Conservation (phyloP, 2,888 invertebrate genomes). For the Cheilosia variabilis region DNA sequence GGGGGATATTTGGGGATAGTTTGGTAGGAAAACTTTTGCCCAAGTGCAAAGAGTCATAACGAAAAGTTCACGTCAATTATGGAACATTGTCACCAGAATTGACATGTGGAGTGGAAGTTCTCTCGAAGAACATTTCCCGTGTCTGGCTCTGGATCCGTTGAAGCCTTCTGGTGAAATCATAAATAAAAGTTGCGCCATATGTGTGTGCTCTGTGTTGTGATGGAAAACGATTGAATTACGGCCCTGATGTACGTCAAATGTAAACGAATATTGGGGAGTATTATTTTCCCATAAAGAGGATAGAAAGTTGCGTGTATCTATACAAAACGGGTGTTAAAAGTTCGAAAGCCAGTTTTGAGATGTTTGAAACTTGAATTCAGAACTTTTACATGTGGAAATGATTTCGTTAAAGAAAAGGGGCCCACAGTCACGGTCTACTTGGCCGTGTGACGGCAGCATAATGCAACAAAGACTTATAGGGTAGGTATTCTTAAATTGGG, state of each 20-base stretch:
- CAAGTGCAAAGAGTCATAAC: constrained; percentile 56
- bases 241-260: constrained; percentile 9
- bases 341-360: constrained; percentile 30
- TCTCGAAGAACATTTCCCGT: not conserved
- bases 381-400: constrained; percentile 30
- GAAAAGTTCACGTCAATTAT: constrained; percentile 67
- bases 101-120: constrained; percentile 45
- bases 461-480: not conserved
- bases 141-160: not conserved
- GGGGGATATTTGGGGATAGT: constrained; percentile 30
- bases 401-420: not conserved
- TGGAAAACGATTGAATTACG: constrained; percentile 31
- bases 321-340: constrained; percentile 30
- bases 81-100: constrained; percentile 61
- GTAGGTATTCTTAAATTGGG: not conserved
- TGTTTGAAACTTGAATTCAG: constrained; percentile 29
- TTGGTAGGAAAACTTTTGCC: constrained; percentile 12
- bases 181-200: constrained; percentile 33
- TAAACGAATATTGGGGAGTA: constrained; percentile 47
- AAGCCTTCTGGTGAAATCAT: constrained; percentile 31
- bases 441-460: not conserved
- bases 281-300: constrained; percentile 38
- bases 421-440: constrained; percentile 7
- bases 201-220: not conserved
- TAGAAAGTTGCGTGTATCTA: constrained; percentile 15